These are phyloP conservation scores for Aricia agestis DNA, from an alignment of 1,140 invertebrate genomes.

Conservation along the genomic window DNA sequence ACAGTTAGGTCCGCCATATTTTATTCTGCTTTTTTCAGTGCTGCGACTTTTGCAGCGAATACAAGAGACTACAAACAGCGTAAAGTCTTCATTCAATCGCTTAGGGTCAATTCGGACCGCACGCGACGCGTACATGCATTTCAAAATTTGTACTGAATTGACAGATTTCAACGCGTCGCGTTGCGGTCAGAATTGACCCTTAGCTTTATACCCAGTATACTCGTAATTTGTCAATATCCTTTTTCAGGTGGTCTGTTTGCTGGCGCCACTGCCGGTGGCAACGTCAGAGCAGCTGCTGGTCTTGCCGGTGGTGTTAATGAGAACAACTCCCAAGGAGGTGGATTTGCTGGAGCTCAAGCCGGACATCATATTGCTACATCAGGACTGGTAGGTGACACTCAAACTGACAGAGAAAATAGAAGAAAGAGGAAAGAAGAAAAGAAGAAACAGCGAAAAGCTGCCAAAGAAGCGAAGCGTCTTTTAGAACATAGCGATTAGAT, in stretches of 20 bases:
- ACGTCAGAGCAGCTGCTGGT: slow-evolving; percentile 62
- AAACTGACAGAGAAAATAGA: slow-evolving; percentile 26
- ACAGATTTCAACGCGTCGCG: too few species aligned
- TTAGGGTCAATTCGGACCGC: too few species aligned
- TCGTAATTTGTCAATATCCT: not conserved
- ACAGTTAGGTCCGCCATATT: too few species aligned
- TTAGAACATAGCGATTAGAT: slow-evolving; percentile 31
- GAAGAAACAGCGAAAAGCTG: slow-evolving; percentile 39
- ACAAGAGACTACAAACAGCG: too few species aligned
- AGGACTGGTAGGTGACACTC: slow-evolving; percentile 58
- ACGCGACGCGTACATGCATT: too few species aligned
- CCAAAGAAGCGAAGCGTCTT: slow-evolving; percentile 36
- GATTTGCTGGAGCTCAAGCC: slow-evolving; percentile 52
- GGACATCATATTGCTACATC: slow-evolving; percentile 47
- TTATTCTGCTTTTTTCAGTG: too few species aligned
- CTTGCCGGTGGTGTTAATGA: slow-evolving; percentile 49
- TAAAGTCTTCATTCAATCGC: too few species aligned
- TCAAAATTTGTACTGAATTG: too few species aligned
- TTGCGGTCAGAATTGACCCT: too few species aligned
- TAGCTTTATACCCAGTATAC: too few species aligned
- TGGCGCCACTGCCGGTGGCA: slow-evolving; percentile 67
- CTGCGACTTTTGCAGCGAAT: too few species aligned
- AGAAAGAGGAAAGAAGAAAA: slow-evolving; percentile 49
- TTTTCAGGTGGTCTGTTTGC: slow-evolving; percentile 62
- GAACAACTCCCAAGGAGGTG: slow-evolving; percentile 31